A percentile compares a stretch with the other conserved stretches of the same genome.
phyloP scores from a whole-genome alignment of 2,888 invertebrate genomes.

The Athripsodes cinereus region DNA sequence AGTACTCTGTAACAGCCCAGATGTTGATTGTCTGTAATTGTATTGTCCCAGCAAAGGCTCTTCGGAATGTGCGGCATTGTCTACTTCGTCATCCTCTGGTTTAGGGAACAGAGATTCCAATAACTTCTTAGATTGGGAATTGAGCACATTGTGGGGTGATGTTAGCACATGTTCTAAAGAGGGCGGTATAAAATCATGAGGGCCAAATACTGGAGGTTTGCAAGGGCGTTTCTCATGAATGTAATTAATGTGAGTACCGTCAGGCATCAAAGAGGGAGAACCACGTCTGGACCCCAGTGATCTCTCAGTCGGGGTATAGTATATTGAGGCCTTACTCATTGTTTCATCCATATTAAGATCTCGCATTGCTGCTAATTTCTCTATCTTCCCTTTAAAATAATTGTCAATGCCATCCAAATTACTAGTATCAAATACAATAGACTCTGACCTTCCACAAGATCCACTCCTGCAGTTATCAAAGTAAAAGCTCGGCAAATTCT shows the following conservation, averaged over 20 bases:
- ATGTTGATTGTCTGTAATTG: conserved; percentile 26
- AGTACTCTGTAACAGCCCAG: conserved; percentile 37
- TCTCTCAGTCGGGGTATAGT: conserved; percentile 75
- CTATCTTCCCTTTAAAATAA: conserved; percentile 63
- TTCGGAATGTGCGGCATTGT: conserved; percentile 39
- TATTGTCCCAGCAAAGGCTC: conserved; percentile 40
- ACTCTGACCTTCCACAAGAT: conserved; percentile 71
- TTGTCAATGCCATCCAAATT: conserved; percentile 60
- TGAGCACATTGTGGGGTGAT: conserved; percentile 31
- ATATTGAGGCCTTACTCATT: conserved; percentile 67
- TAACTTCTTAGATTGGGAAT: conserved; percentile 27
- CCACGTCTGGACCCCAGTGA: conserved; percentile 48
- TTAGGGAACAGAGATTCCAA: conserved; percentile 28
- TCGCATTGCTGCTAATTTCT: conserved; percentile 52
- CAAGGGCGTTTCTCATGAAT: conserved; percentile 47
- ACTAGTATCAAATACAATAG: conserved; percentile 60
- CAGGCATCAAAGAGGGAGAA: conserved; percentile 45
- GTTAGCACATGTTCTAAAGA: conserved; percentile 29
- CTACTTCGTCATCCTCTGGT: conserved; percentile 29
- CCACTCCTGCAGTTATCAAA: conserved; percentile 90
- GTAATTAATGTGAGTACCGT: conserved; percentile 62
- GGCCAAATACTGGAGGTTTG: conserved; percentile 39
- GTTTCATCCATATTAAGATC: conserved; percentile 50
- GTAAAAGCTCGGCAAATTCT: conserved; percentile 85
- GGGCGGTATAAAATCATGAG: conserved; percentile 35